Conservation (phyloP, 2,888 invertebrate genomes). For the Sarcophaga carnaria region DNA sequence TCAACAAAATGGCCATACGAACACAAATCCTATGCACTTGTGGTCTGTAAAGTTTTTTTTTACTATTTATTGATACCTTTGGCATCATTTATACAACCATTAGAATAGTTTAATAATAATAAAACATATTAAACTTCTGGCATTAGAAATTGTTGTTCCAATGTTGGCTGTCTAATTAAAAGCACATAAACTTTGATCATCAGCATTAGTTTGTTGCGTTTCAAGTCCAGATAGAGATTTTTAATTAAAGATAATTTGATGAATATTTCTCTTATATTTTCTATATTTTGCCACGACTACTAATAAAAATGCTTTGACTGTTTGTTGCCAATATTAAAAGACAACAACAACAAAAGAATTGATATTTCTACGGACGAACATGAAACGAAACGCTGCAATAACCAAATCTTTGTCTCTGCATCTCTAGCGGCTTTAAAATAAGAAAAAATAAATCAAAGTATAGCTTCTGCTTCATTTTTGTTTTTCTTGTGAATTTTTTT, state of each 20-base stretch:
- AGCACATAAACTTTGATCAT: constrained; percentile 48
- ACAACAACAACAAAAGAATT: not conserved
- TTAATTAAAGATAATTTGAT: constrained; percentile 61
- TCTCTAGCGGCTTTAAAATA: not conserved
- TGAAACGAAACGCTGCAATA: not conserved
- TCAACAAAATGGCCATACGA: no score
- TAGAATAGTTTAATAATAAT: no score
- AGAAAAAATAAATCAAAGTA: no score
- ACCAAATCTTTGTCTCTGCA: not conserved
- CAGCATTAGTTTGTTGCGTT: constrained; percentile 8
- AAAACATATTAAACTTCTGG: no score
- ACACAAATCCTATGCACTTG: no score
- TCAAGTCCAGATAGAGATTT: constrained; percentile 35
- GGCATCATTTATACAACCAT: no score
- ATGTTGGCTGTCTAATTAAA: constrained; percentile 49
- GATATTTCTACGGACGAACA: not conserved
- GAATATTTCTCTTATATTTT: constrained; percentile 1
- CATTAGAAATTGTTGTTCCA: no score
- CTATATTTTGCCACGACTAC: constrained; percentile 2
- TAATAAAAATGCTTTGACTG: constrained; percentile 40
- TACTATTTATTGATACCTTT: no score
- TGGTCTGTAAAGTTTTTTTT: no score
- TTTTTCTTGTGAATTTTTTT: not conserved
- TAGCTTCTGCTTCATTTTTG: not conserved
- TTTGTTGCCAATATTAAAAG: constrained; percentile 28